Percentiles rank a stretch among this genome's conserved stretches.
Evolutionary conservation across 2,888 invertebrate genomes (phyloP).

Genomic region (Zele albiditarsus): DNA sequence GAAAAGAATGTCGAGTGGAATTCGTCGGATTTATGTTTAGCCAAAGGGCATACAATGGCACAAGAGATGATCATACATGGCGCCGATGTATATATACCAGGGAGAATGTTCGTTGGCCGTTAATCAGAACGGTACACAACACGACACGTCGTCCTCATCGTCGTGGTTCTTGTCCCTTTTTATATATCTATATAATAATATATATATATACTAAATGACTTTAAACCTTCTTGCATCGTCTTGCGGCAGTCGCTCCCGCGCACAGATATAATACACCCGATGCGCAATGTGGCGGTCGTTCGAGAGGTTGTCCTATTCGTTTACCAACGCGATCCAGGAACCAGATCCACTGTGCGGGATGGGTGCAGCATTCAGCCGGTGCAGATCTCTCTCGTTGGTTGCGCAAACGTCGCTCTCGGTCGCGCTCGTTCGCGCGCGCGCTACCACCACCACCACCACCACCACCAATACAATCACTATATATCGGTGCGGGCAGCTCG

Average conservation of each 20-base stretch:
- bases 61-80: constrained; percentile 1
- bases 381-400: constrained; percentile 53
- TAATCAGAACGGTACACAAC: constrained; percentile 60
- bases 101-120: constrained; percentile 58
- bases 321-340: constrained; percentile 12
- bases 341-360: constrained; percentile 53
- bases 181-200: constrained; percentile 6
- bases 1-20: constrained; percentile 48
- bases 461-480: not conserved
- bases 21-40: constrained; percentile 57
- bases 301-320: not conserved
- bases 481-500: constrained; percentile 56
- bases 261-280: constrained; percentile 39
- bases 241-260: constrained; percentile 9
- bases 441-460: constrained; percentile 25
- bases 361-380: constrained; percentile 41
- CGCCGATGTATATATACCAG: constrained; percentile 42
- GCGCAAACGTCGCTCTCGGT: constrained; percentile 54
- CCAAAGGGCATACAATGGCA: constrained; percentile 54
- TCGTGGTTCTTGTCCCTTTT: not conserved
- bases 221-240: not conserved
- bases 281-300: constrained; percentile 37
- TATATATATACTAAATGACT: constrained; percentile 3
- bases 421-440: constrained; percentile 48
- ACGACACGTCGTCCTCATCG: constrained; percentile 45